phyloP scores from a whole-genome alignment of 2,113 vertebrate species.

The Hylia prasina region DNA sequence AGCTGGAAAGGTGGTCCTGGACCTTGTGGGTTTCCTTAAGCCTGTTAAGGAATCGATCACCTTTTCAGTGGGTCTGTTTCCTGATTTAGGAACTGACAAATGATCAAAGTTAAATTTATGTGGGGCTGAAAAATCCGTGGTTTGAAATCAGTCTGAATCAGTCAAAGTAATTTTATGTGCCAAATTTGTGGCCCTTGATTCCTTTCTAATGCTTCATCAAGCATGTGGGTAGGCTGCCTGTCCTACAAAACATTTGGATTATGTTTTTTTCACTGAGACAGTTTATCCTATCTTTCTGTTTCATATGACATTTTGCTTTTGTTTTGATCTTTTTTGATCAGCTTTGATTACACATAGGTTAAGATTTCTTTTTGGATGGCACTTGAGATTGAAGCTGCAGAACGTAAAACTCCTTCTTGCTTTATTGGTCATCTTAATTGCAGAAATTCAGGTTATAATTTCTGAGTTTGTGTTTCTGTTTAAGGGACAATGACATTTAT shows the following conservation, averaged over 20 bases:
- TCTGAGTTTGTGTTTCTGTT: background rate
- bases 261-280: background rate
- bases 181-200: background rate
- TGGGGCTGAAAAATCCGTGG: background rate
- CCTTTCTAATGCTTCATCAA: background rate
- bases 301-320: background rate
- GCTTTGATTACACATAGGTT: background rate
- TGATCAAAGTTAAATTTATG: background rate
- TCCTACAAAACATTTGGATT: background rate
- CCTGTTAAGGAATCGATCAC: background rate
- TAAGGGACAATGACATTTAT: background rate
- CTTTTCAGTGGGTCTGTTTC: background rate
- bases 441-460: background rate
- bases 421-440: background rate
- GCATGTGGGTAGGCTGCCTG: background rate
- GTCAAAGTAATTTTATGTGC: slow-evolving; percentile 9
- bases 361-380: background rate
- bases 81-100: background rate
- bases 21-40: background rate
- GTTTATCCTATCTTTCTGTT: background rate
- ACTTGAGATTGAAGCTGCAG: background rate
- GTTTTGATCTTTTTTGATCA: background rate
- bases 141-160: background rate
- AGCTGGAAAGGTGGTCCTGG: background rate
- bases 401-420: background rate